Base-by-base conservation (phyloP, 1,140 invertebrate species). In the Drosophila eugracilis region DNA sequence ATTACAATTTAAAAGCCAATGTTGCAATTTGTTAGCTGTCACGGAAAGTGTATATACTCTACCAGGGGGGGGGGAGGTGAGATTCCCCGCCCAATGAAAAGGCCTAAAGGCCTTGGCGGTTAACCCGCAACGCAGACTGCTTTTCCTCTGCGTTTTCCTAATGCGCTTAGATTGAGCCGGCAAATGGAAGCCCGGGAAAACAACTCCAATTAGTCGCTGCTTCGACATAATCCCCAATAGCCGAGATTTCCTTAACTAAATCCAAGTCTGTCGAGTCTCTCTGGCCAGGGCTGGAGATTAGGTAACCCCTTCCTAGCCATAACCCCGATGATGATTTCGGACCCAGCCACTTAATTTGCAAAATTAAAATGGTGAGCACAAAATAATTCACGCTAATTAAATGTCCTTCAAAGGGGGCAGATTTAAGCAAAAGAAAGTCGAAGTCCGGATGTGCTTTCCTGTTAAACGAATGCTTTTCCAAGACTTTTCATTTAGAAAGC, bases 1-100 rank as follows among this genome's bases (percentile, higher is more conserved):
- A 74, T 85, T 85, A 85, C 76, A 86, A 72, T 85, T 80, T 73
- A 85, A 85, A 76, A 76, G 80, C 80, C 80, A 86, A 73, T 85
- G 80, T 84, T 84, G 45, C 79, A 78, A 84, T 84, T 84, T 84
- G 79, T 85, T 65, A 80, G 53, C 52, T 85, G 81, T 86, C 80
- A 77, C 21, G 26, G 19, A 12, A 17, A 12, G 0, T 14, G 26
- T 9, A 17, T 32, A 12, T 58, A 32, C 30, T 12, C n/a, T n/a
- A n/a, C n/a, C n/a, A n/a, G n/a, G n/a, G 12, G 6, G 7, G 21
- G 1, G 12, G 9, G 36, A 15, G 26, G 5, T 7, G 12, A 30
- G 12, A 39, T 3, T 6, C 1, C 37, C 37, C n/a, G n/a, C 0
- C 15, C 6, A 24, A 28, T 4, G 5, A 26, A 34, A 37, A 52